phyloP scores from a whole-genome alignment of 2,888 invertebrate genomes.

The Latrodectus hesperus region DNA sequence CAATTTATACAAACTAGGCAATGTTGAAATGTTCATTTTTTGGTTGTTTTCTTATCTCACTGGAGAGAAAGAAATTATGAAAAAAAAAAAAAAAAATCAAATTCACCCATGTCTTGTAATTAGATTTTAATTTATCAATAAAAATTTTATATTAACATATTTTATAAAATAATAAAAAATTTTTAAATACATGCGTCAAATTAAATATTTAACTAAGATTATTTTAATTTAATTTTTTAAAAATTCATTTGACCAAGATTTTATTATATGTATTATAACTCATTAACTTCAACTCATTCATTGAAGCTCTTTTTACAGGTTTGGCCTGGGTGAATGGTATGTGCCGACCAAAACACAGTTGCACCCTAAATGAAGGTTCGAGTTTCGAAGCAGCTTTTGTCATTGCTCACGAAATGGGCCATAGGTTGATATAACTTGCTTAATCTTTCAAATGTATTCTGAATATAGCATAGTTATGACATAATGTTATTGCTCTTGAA shows the following conservation, averaged over 20 bases:
- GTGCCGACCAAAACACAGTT: constrained; percentile 74
- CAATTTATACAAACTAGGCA: too few relatives aligned
- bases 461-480: too few relatives aligned
- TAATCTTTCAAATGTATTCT: too few relatives aligned
- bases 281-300: too few relatives aligned
- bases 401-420: constrained; percentile 75
- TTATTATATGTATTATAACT: background rate
- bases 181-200: background rate
- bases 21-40: too few relatives aligned
- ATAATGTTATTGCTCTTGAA: too few relatives aligned
- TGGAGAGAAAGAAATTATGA: too few relatives aligned
- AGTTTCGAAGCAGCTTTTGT: constrained; percentile 75
- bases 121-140: too few relatives aligned
- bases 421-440: constrained; percentile 72
- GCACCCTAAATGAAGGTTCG: constrained; percentile 75
- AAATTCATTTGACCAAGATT: background rate
- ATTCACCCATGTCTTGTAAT: too few relatives aligned
- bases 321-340: constrained; percentile 75
- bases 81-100: too few relatives aligned
- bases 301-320: constrained; percentile 70
- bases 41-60: too few relatives aligned
- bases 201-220: background rate
- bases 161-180: background rate
- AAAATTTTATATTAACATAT: too few relatives aligned
- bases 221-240: background rate